Evolutionary conservation across 1,140 invertebrate species (phyloP), one percentile per base, ranked within the genome.

Genomic region (Nasonia vitripennis): DNA sequence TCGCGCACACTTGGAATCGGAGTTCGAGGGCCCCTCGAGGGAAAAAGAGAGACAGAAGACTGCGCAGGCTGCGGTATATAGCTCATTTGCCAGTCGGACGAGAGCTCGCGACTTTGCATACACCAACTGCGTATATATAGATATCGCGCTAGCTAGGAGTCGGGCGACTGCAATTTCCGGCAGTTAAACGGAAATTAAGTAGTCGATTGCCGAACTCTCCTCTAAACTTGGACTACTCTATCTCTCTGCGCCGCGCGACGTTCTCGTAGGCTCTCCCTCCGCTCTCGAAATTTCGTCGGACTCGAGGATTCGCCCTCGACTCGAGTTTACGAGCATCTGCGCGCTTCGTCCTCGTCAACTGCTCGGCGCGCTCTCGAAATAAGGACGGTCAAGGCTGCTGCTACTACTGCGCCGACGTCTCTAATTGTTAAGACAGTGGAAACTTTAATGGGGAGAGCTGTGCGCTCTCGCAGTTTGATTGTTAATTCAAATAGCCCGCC

Each of bases 131-230:
- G 45, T 81, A 81, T 81, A 81, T 81, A 81, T n/a, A 34, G n/a
- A 48, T 20, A 62, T 51, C 14, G 55, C 0, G 12, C 27, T 34
- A 27, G 2, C 1, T 14, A 48, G 17, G 12, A 23, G 68, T 0
- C 4, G 82, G 34, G n/a, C 34, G 23, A 14, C 41, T 23, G 62
- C 74, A 83, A 78, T 83, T 83, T 83, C 82, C 74, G 82, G n/a
- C 75, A 4, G 82, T 83, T 83, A 78, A 78, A 78, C 74, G 82
- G 74, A 27, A 83, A 83, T 78, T 83, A 78, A 83, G 74, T 78
- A 83, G 82, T 83, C 74, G 62, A 83, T 83, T 78, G 74, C 74
- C 34, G 27, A 83, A 67, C 73, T 83, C 73, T 3, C n/a, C 81
- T 83, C 71, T 23, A 78, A 78, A 83, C 82, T 78, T 78, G 74